Base-by-base conservation (phyloP, 2,888 invertebrate genomes). In the Lamproptera curius region DNA sequence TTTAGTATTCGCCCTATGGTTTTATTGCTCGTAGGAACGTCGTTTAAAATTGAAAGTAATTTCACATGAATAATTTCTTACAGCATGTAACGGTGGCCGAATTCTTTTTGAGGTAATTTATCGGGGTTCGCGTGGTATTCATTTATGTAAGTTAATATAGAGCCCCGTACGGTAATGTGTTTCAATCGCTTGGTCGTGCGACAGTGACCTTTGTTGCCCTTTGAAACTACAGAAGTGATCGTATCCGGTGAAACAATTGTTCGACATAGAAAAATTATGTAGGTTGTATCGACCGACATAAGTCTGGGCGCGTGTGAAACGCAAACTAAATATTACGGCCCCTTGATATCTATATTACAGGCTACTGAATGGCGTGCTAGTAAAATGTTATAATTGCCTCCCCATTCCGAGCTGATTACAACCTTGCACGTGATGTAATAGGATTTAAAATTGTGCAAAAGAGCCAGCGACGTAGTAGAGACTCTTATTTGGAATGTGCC, bases 291-390 rank as follows among this genome's bases (percentile, higher is more conserved):
- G 51, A 43, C 46, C 26, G 13, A 28, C 28, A 42, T 34, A 46
- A 46, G 33, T 16, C 8, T 6, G 31, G 40, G 40, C 36, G 42
- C 48, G 45, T 84, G 85, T 78, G 85, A 83, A 86, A 83, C 58
- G 73, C 76, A 85, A 86, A 85, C 81, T 69, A 45, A 42, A 45
- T 53, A 42, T 51, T 41, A 54, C 55, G 60, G 54, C 55, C 53
- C 59, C 48, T 57, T 75, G 76, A 83, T 73, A 73, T 78, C 82
- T 83, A 65, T 74, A 82, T 83, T 73, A 75, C 61, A 53, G 44
- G 46, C 52, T 52, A 49, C 20, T 35, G 28, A 50, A 50, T 44
- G 45, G 35, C 42, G 38, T 20, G 16, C 35, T 13, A 28, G 11
- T 16, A 48, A 41, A 51, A 52, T 37, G 52, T 31, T 52, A 41